A percentile compares a stretch with the other conserved stretches of the same genome.
Evolutionary conservation across 1,140 invertebrate species (phyloP).

Genomic region (Pseudomyrmex flavicornis): DNA sequence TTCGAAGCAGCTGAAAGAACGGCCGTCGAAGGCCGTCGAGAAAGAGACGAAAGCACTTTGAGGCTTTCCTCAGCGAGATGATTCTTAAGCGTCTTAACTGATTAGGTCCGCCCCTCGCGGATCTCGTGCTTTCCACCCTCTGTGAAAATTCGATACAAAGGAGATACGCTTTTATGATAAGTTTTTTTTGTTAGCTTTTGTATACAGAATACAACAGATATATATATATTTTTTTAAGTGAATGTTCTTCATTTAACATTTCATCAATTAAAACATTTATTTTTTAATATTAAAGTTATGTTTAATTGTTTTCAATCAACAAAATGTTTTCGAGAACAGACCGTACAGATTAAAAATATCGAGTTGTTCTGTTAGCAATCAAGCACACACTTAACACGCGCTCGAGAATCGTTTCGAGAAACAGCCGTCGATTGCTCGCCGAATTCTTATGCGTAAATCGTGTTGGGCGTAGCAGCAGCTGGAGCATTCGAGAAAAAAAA

Average conservation of each 20-base stretch:
- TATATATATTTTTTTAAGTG: too few species aligned
- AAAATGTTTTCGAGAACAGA: too few species aligned
- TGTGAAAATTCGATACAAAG: not conserved
- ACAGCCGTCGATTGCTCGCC: slow-evolving; percentile 21
- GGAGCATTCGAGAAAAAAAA: slow-evolving; percentile 32
- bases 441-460: slow-evolving; percentile 26
- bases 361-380: slow-evolving; percentile 13
- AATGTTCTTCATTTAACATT: too few species aligned
- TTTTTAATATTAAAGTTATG: too few species aligned
- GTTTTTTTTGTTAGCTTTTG: not conserved
- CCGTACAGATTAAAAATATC: not conserved
- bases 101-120: slow-evolving; percentile 38
- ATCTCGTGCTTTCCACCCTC: slow-evolving; percentile 40
- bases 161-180: not conserved
- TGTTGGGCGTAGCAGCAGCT: slow-evolving; percentile 24
- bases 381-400: not conserved
- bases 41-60: slow-evolving; percentile 37
- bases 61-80: not conserved
- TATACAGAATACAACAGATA: too few species aligned
- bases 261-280: too few species aligned
- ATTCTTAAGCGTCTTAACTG: slow-evolving; percentile 31
- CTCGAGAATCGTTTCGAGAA: slow-evolving; percentile 4
- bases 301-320: too few species aligned
- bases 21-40: slow-evolving; percentile 35
- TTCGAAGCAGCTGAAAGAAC: slow-evolving; percentile 22